A percentile compares a stretch with the other conserved stretches of the same genome.
phyloP scores from a whole-genome alignment of 2,888 invertebrate genomes.

The Himalopsyche anomala region DNA sequence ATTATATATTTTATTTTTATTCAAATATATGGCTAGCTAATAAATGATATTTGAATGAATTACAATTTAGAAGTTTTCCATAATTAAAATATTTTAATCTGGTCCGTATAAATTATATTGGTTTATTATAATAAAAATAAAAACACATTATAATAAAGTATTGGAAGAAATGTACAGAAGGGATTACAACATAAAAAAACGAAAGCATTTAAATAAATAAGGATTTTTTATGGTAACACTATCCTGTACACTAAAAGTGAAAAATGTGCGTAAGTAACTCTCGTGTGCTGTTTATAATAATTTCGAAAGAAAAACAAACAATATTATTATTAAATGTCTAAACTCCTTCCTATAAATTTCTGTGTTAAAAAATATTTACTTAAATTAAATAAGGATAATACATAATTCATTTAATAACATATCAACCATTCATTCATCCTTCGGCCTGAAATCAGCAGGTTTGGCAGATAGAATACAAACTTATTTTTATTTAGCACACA shows the following conservation, averaged over 20 bases:
- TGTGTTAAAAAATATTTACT: slow-evolving; percentile 14
- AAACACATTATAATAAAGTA: neutral
- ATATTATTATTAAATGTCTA: neutral
- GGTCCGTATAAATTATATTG: neutral
- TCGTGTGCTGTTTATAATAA: slow-evolving; percentile 1
- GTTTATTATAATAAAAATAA: slow-evolving; percentile 3
- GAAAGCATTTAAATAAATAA: slow-evolving; percentile 43
- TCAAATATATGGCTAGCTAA: neutral
- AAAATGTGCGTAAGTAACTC: slow-evolving; percentile 27
- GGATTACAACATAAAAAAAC: slow-evolving; percentile 42
- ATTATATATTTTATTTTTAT: slow-evolving; percentile 10
- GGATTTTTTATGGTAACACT: slow-evolving; percentile 46
- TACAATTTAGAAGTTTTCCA: too few species aligned
- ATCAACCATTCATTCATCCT: slow-evolving; percentile 47
- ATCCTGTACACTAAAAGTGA: slow-evolving; percentile 44
- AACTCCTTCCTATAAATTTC: neutral
- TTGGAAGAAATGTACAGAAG: slow-evolving; percentile 42
- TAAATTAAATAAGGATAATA: slow-evolving; percentile 11
- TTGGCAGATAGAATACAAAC: slow-evolving; percentile 9
- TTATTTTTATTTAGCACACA: slow-evolving; percentile 50
- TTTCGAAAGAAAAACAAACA: slow-evolving; percentile 12
- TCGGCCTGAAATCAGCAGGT: slow-evolving; percentile 41
- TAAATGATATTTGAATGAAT: neutral
- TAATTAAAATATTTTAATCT: too few species aligned
- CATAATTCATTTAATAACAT: slow-evolving; percentile 52